Percentiles rank a stretch among this genome's conserved stretches.
These are phyloP conservation scores for Ectobius pallidus DNA, from an alignment of 2,888 invertebrate species.

Conservation along the genomic window DNA sequence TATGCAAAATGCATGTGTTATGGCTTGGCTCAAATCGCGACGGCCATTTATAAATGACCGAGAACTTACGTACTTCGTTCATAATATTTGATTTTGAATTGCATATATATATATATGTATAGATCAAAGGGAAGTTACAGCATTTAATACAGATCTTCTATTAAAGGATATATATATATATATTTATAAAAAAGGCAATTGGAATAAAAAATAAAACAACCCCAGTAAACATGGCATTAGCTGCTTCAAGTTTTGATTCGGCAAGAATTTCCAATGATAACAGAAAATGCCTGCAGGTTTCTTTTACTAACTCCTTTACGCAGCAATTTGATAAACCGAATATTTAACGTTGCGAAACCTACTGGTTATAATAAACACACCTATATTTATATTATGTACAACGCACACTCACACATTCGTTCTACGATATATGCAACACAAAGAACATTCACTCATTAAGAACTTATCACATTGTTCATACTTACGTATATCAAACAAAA, in stretches of 20 bases:
- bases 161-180: background rate
- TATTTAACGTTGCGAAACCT: slow-evolving; percentile 5
- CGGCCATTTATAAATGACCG: background rate
- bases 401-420: background rate
- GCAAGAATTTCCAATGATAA: slow-evolving; percentile 1
- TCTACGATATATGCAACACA: slow-evolving; percentile 13
- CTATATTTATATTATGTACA: slow-evolving; percentile 32
- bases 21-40: slow-evolving; percentile 15
- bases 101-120: background rate
- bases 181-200: background rate
- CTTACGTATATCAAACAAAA: slow-evolving; percentile 32
- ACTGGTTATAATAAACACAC: slow-evolving; percentile 31
- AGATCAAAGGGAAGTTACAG: background rate
- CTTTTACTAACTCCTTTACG: background rate
- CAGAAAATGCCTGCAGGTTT: background rate
- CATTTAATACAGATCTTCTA: background rate
- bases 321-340: background rate
- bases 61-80: background rate
- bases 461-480: slow-evolving; percentile 16
- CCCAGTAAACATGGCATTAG: slow-evolving; percentile 14
- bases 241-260: slow-evolving; percentile 6
- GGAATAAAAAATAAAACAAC: slow-evolving; percentile 12
- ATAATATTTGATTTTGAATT: background rate
- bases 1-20: slow-evolving; percentile 19
- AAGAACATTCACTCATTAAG: slow-evolving; percentile 8